These are phyloP conservation scores for Elmis aenea DNA, from an alignment of 2,888 invertebrate species.

Conservation along the genomic window DNA sequence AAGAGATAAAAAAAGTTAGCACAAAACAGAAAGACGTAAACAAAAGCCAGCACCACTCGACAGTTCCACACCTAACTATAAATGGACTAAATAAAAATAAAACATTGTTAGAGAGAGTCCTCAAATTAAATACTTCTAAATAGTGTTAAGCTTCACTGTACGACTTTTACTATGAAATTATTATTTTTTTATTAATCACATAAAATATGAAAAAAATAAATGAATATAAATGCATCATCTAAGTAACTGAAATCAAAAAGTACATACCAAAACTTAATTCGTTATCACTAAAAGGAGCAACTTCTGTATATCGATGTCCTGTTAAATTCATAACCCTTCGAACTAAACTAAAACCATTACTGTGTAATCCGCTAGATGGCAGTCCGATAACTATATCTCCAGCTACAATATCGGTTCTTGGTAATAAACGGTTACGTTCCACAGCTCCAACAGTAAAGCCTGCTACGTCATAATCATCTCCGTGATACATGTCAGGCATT, in stretches of 20 bases:
- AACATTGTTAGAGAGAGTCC: too few species aligned
- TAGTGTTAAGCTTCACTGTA: too few species aligned
- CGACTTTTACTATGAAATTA: too few species aligned
- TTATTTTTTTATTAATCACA: too few species aligned
- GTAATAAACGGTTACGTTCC: slow-evolving; percentile 67
- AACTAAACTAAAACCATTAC: slow-evolving; percentile 90
- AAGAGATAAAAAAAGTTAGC: too few species aligned
- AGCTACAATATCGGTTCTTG: slow-evolving; percentile 58
- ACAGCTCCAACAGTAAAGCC: slow-evolving; percentile 95
- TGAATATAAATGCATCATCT: too few species aligned
- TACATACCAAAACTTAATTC: slow-evolving; percentile 50
- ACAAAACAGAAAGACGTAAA: too few species aligned
- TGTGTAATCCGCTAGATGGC: slow-evolving; percentile 88
- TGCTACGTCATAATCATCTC: slow-evolving; percentile 89
- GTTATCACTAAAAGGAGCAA: slow-evolving; percentile 65
- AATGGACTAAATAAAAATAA: too few species aligned
- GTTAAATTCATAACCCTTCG: slow-evolving; percentile 68
- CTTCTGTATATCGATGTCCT: slow-evolving; percentile 61
- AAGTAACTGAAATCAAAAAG: slow-evolving; percentile 1
- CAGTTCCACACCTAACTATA: too few species aligned
- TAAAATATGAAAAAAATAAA: too few species aligned
- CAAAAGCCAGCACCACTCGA: too few species aligned
- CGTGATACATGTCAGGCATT: slow-evolving; percentile 90
- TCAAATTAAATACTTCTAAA: too few species aligned
- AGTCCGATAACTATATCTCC: slow-evolving; percentile 84